phyloP scores from a whole-genome alignment of 2,797 vertebrate species.

The Clarias platycephalus region DNA sequence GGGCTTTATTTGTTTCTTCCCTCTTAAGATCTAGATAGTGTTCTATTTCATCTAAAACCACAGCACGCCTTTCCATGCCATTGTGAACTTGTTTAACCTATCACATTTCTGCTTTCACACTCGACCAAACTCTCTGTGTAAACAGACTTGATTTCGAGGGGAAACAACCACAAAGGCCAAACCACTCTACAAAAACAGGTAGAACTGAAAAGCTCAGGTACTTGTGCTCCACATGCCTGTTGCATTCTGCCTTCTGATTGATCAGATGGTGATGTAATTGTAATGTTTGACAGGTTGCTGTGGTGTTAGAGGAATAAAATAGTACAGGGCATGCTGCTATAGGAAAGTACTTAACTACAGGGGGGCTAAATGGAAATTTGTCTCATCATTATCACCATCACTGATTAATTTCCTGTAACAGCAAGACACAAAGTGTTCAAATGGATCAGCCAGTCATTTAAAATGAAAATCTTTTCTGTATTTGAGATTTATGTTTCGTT shows the following conservation, averaged over 20 bases:
- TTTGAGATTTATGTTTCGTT: background rate
- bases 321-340: background rate
- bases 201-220: background rate
- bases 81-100: background rate
- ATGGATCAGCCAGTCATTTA: background rate
- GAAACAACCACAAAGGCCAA: background rate
- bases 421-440: background rate
- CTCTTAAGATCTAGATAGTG: background rate
- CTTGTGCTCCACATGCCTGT: no score
- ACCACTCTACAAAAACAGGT: background rate
- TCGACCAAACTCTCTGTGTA: background rate
- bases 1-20: background rate
- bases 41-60: background rate
- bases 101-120: background rate
- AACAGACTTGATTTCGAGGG: background rate
- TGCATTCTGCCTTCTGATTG: background rate
- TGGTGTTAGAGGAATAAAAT: background rate
- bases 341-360: background rate
- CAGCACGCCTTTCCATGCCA: background rate
- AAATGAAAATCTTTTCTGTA: background rate
- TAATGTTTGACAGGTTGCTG: background rate
- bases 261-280: background rate
- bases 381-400: background rate
- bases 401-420: conserved; percentile 4
- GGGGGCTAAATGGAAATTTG: background rate